These are phyloP conservation scores for Cynocephalus volans DNA, from an alignment of 2,113 vertebrate genomes.

Conservation along the genomic window DNA sequence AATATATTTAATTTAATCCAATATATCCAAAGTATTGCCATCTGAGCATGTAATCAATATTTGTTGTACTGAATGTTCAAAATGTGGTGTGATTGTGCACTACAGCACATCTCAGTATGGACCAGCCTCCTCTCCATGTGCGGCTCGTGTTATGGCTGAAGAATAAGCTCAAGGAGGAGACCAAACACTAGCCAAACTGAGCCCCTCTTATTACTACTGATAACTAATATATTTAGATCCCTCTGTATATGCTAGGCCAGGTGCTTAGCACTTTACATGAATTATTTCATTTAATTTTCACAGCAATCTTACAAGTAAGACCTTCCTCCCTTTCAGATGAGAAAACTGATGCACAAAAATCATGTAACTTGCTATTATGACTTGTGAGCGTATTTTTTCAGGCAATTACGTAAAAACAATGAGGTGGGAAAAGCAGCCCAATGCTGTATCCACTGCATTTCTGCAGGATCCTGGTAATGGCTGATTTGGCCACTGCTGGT, in stretches of 20 bases:
- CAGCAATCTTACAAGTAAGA: neutral
- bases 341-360: neutral
- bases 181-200: neutral
- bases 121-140: neutral
- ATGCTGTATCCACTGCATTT: neutral
- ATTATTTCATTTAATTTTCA: neutral
- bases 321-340: neutral
- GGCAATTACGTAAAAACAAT: neutral
- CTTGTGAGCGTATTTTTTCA: neutral
- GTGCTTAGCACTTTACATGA: neutral
- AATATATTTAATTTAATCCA: neutral
- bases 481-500: neutral
- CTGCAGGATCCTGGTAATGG: neutral
- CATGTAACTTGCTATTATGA: neutral
- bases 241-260: neutral
- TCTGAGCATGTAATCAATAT: neutral
- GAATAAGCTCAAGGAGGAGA: neutral
- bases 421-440: neutral
- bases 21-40: neutral
- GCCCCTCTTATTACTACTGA: neutral
- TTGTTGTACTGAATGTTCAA: neutral
- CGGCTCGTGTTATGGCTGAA: neutral
- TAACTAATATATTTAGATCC: neutral
- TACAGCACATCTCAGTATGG: neutral
- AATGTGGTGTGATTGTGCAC: neutral